Evolutionary conservation across 2,113 vertebrate species (phyloP), one percentile per base, ranked within the genome.

Genomic region (Crotalus tigris): DNA sequence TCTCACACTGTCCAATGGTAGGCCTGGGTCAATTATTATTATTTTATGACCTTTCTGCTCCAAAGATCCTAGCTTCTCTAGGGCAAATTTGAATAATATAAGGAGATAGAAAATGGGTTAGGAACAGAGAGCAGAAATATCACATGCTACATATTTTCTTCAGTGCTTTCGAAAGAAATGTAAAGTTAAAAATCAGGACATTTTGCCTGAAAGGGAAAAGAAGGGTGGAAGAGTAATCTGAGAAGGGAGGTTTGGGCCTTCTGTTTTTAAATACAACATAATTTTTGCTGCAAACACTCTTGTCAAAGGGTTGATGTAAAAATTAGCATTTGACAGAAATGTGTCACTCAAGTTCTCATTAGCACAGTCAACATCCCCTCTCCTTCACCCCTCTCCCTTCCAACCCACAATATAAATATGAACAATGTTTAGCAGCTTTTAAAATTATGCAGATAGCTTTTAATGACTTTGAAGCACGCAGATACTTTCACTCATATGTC

Each of bases 391-490:
- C 87, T 33, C 33, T 87, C 89, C 49, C 81, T 87, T 19, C 81
- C 89, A 93, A 44, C 92, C 89, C 86, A 64, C 55, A 90, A 87
- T 91, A 95, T 93, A 96, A 94, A 96, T 96, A 96, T 96, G 95
- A 97, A 97, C 96, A 97, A 97, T 96, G 96, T 97, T 97, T 97
- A 97, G 96, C 97, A 97, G 97, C 96, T 97, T 97, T 97, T 97
- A 95, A 97, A 97, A 97, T 97, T 97, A 97, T 97, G 97, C 97
- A 97, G 96, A 97, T 97, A 97, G 96, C 92, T 97, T 97, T 97
- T 97, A 97, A 97, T 97, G 96, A 96, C 96, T 97, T 97, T 95
- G 95, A 96, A 97, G 95, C 96, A 97, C 96, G 97, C 97, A 97
- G 96, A 97, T 96, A 97, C 96, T 96, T 93, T 93, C 97, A 97